Percentiles rank a stretch among this genome's conserved stretches.
Conservation (phyloP, 2,113 vertebrate species). For the Porphyrio hochstetteri region DNA sequence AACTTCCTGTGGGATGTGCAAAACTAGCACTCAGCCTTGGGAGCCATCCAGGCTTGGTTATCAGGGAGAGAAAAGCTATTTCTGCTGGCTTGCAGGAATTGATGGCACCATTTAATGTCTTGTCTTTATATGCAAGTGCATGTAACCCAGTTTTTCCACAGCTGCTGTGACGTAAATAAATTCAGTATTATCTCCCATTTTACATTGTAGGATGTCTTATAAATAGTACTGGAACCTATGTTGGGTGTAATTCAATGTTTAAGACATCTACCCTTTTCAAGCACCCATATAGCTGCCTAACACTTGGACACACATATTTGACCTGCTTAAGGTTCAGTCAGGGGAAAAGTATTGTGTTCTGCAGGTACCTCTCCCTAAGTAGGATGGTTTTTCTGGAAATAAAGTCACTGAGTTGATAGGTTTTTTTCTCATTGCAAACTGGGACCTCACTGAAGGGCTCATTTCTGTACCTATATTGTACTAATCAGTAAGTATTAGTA, state of each 20-base stretch:
- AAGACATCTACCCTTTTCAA: not conserved
- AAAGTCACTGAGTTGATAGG: not conserved
- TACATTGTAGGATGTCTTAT: not conserved
- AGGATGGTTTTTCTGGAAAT: not conserved
- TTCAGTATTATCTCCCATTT: constrained; percentile 22
- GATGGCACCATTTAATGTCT: constrained; percentile 55
- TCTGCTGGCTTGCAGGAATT: constrained; percentile 62
- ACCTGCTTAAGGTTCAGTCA: not conserved
- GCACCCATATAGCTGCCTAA: not conserved
- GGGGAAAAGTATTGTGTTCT: not conserved
- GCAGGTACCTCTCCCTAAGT: not conserved
- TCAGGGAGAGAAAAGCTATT: constrained; percentile 50
- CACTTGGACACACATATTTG: not conserved
- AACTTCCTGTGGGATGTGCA: constrained; percentile 66
- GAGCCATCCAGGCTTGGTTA: constrained; percentile 43
- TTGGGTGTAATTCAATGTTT: not conserved
- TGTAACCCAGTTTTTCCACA: constrained; percentile 55
- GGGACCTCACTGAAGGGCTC: not conserved
- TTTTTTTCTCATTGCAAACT: not conserved
- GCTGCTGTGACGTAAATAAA: constrained; percentile 48
- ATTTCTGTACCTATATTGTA: not conserved
- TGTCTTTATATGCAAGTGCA: constrained; percentile 10
- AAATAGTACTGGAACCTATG: constrained; percentile 9
- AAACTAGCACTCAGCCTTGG: constrained; percentile 45
- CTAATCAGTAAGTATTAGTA: not conserved